These are phyloP conservation scores for Erpornis zantholeuca DNA, from an alignment of 2,113 vertebrate species.

Conservation along the genomic window DNA sequence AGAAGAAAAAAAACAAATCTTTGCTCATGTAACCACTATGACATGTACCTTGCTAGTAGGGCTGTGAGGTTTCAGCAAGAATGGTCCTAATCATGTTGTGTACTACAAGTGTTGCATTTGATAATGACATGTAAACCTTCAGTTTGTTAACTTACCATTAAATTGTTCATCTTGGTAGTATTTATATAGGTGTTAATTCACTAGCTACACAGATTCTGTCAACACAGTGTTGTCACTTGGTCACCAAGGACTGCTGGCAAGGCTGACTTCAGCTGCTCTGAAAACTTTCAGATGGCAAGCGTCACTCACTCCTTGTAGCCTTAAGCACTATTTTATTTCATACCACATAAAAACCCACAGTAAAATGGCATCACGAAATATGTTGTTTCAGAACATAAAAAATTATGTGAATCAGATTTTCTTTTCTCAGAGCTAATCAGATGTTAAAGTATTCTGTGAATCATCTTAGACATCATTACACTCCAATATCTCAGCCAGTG, in stretches of 20 bases:
- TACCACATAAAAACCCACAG: background rate
- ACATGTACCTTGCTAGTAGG: background rate
- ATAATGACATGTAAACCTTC: background rate
- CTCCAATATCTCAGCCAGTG: background rate
- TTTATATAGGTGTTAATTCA: background rate
- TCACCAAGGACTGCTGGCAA: background rate
- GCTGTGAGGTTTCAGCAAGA: background rate
- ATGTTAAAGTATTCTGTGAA: background rate
- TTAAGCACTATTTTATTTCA: background rate
- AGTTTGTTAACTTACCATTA: background rate
- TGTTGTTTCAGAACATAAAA: accelerated
- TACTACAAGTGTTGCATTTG: background rate
- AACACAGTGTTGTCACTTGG: background rate
- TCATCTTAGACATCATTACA: background rate
- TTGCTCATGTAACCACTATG: background rate
- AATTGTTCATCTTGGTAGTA: background rate
- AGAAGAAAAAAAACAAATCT: background rate
- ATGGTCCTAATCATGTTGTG: background rate
- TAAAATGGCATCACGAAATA: background rate
- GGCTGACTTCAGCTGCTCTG: background rate
- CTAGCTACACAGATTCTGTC: background rate
- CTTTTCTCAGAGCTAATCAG: background rate
- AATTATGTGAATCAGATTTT: background rate
- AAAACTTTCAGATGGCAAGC: background rate
- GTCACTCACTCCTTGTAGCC: background rate